Base-by-base conservation (phyloP, 2,113 vertebrate genomes). In the Rhabdomys dilectus region DNA sequence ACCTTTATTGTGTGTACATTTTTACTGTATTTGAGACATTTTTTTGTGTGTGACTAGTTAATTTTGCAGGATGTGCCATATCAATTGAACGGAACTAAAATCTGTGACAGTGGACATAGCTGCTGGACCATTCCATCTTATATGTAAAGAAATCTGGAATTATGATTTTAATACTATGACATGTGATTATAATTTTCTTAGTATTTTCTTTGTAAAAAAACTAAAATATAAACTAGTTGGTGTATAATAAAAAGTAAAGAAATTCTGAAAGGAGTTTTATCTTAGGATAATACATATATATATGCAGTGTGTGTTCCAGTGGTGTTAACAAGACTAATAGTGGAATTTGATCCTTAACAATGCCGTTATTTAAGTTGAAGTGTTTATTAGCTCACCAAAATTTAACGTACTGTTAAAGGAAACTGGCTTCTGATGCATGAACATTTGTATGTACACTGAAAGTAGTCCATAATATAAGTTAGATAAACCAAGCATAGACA, bases 41-140 rank as follows among this genome's bases (percentile, higher is more conserved):
- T 93, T 96, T 95, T 48, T 97, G 91, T 98, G 97, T 97, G 98
- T 98, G 97, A 97, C 97, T 99, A 98, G 97, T 97, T 98, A 95
- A 98, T 99, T 98, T 99, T 98, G 98, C 88, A 98, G 98, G 93
- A 98, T 97, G 99, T 99, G 99, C 99, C 99, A 99, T 99, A 99
- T 98, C 98, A 86, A 98, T 98, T 98, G 94, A 98, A 97, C 73
- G 98, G 88, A 98, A 98, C 98, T 97, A 93, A 97, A 97, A 97
- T 96, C 98, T 98, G 96, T 98, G 98, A 97, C 91, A 98, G 97
- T 98, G 96, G 89, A 98, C 6, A 72, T 98, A 98, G 97, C 98
- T 98, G 98, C 98, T 98, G 98, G 97, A 98, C 91, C 98, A 98
- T 98, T 98, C 98, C 98, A 98, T 98, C 97, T 96, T 98, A 93